Conservation (phyloP, 2,888 invertebrate species). For the Copidosoma aretas region DNA sequence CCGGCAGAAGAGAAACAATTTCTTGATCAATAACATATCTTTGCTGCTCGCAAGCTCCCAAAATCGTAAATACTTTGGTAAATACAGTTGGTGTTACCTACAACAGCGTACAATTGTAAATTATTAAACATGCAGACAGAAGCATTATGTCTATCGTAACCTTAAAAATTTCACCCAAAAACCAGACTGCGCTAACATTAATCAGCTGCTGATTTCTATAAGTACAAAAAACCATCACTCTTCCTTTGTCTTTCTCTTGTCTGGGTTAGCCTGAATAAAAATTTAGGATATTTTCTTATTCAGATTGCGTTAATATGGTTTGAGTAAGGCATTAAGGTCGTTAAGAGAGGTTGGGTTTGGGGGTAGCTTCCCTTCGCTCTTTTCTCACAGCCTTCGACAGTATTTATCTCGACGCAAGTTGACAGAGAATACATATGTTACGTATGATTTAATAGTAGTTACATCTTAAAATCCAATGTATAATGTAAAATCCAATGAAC, state of each 20-base stretch:
- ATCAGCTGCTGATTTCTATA: background rate
- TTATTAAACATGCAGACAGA: background rate
- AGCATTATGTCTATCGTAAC: background rate
- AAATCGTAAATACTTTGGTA: constrained; percentile 6
- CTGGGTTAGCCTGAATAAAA: background rate
- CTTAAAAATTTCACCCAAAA: background rate
- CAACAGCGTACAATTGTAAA: background rate
- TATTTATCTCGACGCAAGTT: background rate
- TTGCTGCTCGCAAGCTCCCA: constrained; percentile 1
- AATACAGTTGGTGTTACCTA: background rate
- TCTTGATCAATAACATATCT: background rate
- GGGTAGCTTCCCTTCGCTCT: background rate
- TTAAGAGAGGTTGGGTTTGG: background rate
- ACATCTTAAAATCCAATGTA: background rate
- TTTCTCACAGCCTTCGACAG: background rate
- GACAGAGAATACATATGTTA: background rate
- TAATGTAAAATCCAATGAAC: too few relatives aligned
- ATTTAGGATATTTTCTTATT: background rate
- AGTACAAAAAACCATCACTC: background rate
- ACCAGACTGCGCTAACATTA: background rate
- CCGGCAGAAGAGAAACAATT: background rate
- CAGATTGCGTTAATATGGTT: background rate
- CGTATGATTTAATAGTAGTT: background rate
- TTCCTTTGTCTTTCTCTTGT: background rate
- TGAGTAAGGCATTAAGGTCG: background rate